A percentile compares a stretch with the other conserved stretches of the same genome.
Conservation (phyloP, 2,113 vertebrate species). For the Chaenogobius annularis region DNA sequence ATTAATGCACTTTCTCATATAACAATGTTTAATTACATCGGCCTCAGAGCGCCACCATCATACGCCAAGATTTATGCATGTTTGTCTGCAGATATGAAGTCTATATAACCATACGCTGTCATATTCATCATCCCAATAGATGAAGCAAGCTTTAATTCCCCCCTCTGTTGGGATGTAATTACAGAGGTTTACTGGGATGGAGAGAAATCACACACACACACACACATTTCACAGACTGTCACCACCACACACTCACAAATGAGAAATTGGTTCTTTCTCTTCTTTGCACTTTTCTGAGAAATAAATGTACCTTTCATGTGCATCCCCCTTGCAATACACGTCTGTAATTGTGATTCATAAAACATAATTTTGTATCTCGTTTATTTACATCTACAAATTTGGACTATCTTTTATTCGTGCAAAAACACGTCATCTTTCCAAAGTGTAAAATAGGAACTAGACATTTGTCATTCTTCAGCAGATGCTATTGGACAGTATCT, state of each 20-base stretch:
- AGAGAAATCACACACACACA: conserved; percentile 65
- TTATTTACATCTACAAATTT: conserved; percentile 38
- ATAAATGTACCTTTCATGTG: conserved; percentile 26
- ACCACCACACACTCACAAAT: conserved; percentile 17
- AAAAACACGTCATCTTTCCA: background rate
- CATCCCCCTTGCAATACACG: conserved; percentile 26
- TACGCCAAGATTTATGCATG: conserved; percentile 66
- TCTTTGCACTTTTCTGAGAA: conserved; percentile 33
- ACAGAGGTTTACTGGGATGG: conserved; percentile 74
- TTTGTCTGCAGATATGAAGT: conserved; percentile 75
- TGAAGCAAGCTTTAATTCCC: conserved; percentile 70
- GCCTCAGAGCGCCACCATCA: conserved; percentile 69
- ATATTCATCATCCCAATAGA: conserved; percentile 70
- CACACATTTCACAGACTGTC: conserved; percentile 16
- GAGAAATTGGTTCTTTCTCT: conserved; percentile 30
- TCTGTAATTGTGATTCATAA: conserved; percentile 50
- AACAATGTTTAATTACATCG: conserved; percentile 77
- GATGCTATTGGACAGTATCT: background rate
- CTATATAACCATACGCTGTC: conserved; percentile 71
- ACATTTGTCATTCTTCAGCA: background rate
- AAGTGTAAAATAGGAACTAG: background rate
- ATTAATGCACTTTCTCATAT: conserved; percentile 72
- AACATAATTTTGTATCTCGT: conserved; percentile 49
- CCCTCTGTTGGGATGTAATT: conserved; percentile 71
- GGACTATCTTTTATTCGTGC: background rate